phyloP scores from a whole-genome alignment of 2,888 invertebrate species.

The Orthosia gracilis region DNA sequence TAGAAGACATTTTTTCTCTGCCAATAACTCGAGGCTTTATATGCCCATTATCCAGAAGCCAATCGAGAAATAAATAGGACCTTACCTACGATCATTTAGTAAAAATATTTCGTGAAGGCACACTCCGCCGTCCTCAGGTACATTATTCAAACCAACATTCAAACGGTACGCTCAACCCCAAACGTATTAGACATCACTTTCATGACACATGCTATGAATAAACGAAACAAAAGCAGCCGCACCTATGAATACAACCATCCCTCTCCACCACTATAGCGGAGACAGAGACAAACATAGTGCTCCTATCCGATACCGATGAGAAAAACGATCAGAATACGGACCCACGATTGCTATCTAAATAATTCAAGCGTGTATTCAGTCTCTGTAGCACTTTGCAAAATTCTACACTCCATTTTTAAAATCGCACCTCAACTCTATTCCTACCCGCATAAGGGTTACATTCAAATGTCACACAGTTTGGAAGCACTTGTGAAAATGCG shows the following conservation, averaged over 20 bases:
- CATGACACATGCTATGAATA: constrained; percentile 83
- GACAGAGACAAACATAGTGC: constrained; percentile 71
- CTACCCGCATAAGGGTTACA: constrained; percentile 58
- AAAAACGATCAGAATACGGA: constrained; percentile 89
- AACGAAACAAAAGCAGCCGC: constrained; percentile 72
- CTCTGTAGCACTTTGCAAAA: constrained; percentile 78
- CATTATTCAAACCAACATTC: constrained; percentile 78
- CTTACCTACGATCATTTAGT: constrained; percentile 19
- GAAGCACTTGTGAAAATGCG: constrained; percentile 38
- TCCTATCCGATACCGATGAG: constrained; percentile 85
- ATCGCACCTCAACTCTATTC: constrained; percentile 49
- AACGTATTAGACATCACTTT: constrained; percentile 83
- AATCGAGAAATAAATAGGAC: constrained; percentile 2
- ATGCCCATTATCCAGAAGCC: not conserved
- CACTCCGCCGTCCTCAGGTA: constrained; percentile 62
- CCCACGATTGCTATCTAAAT: constrained; percentile 90
- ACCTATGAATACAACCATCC: constrained; percentile 70
- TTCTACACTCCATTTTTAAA: constrained; percentile 46
- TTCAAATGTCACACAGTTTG: constrained; percentile 44
- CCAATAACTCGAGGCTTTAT: not conserved
- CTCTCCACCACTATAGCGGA: constrained; percentile 65
- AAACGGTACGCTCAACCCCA: constrained; percentile 79
- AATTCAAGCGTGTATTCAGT: constrained; percentile 88
- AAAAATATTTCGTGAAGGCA: constrained; percentile 59
- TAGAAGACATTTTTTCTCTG: not conserved